Base-by-base conservation (phyloP, 2,888 invertebrate genomes). In the Tanypteryx hageni region DNA sequence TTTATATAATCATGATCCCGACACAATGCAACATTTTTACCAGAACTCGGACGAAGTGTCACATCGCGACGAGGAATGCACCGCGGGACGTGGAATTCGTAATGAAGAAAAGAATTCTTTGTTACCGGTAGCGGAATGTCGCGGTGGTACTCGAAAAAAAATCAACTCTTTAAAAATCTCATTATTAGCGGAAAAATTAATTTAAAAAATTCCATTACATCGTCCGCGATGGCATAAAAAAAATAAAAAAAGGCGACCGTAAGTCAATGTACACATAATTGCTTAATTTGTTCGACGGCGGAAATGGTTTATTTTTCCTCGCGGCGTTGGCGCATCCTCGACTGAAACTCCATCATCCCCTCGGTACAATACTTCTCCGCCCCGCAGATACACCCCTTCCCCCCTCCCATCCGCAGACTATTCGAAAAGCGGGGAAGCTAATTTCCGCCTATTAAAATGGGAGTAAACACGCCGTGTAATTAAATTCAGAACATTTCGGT, bases 391-490 rank as follows among this genome's bases (percentile, higher is more conserved):
- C 31, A 44, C 44, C 14, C 13, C 85, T 22, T 27, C 59, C 59
- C 59, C 22, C 85, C n/a, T 10, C 22, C 9, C 13, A 9, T 5
- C 27, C 76, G 22, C 61, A 61, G 61, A 27, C 86, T 86, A 27
- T 86, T 64, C 61, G 61, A 86, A 61, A 86, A 86, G 86, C 61
- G 61, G 61, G 61, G 86, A 86, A 86, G 86, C 86, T 86, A 86
- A 86, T 86, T 86, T 86, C 86, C 61, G 86, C 18, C 86, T 61
- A 86, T 86, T 86, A 86, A 82, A 86, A 86, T 31, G 86, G 86
- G 86, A 86, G 86, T 86, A 86, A 86, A 86, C 86, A 86, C 86
- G 86, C 86, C 86, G 86, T 86, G 86, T 86, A 86, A 86, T 86
- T 86, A 86, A 86, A 86, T 86, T 86, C 86, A 59, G 59, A 86